phyloP scores from a whole-genome alignment of 1,140 invertebrate genomes.

The Zaprionus gabonicus region DNA sequence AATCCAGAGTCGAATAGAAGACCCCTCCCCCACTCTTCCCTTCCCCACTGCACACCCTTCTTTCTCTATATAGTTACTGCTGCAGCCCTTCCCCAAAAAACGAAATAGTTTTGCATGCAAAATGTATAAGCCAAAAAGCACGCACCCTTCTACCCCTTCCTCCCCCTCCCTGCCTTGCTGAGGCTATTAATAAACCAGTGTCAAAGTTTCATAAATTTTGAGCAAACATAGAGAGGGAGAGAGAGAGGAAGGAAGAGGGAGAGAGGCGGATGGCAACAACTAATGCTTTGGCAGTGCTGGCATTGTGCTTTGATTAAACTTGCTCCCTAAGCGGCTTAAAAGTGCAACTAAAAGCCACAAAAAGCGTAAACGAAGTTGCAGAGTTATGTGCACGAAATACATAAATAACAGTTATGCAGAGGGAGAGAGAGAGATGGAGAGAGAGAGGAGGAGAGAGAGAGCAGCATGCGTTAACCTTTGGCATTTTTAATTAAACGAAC shows the following conservation, averaged over 20 bases:
- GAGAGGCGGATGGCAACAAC: constrained; percentile 19
- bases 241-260: constrained; percentile 31
- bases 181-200: constrained; percentile 78
- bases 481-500: constrained; percentile 81
- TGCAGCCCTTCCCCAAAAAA: background rate
- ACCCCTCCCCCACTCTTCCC: too few relatives aligned
- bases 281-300: background rate
- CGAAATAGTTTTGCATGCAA: constrained; percentile 68
- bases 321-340: constrained; percentile 70
- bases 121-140: constrained; percentile 52
- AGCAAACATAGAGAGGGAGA: constrained; percentile 42
- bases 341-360: constrained; percentile 68
- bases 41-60: too few relatives aligned
- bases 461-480: constrained; percentile 77
- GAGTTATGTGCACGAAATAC: constrained; percentile 73
- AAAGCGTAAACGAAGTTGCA: constrained; percentile 49
- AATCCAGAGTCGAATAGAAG: constrained; percentile 5
- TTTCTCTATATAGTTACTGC: too few relatives aligned
- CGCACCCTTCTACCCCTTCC: too few relatives aligned
- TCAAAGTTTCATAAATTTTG: constrained; percentile 72
- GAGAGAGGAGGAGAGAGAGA: constrained; percentile 8
- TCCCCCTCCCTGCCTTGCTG: constrained; percentile 7
- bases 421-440: background rate
- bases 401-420: constrained; percentile 70
- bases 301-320: constrained; percentile 67